Base-by-base conservation (phyloP, 2,113 vertebrate genomes). In the Synodontis membranacea region DNA sequence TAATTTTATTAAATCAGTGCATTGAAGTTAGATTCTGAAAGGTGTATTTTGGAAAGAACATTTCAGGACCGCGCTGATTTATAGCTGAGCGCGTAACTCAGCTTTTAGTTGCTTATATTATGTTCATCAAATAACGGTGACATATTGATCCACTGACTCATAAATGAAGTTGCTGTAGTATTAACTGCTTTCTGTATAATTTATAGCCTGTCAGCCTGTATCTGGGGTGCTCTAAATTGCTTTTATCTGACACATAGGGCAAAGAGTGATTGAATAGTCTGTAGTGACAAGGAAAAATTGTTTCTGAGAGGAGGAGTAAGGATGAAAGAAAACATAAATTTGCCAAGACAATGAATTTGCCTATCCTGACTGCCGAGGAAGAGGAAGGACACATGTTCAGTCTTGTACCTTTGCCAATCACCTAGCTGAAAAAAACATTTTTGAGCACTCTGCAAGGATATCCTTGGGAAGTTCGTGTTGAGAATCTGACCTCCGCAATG, bases 191-290 rank as follows among this genome's bases (percentile, higher is more conserved):
- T 82, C 46, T 70, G 28, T 88, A 42, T 62, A 28, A 60, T 70
- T 72, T 86, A 86, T 60, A 48, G 79, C 31, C 52, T 62, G 83
- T 75, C 86, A 89, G 89, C 89, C 91, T 90, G 89, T 91, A 93
- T 90, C 91, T 90, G 88, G 84, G 15, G 86, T 93, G 92, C 92
- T 92, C 93, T 91, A 92, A 91, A 93, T 94, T 91, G 81, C 90
- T 93, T 93, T 93, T 89, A 93, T 93, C 91, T 90, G 85, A 88
- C 79, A 90, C 91, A 93, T 93, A 91, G 91, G 93, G 92, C 94
- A 94, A 93, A 93, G 90, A 93, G 50, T 88, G 84, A 88, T 91
- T 92, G 91, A 94, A 92, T 48, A 74, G n/a, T 39, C 52, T 46
- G 54, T 72, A 81, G 70, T 56, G 62, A 54, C 34, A 56, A 42